These are phyloP conservation scores for Prionace glauca DNA, from an alignment of 2,797 vertebrate genomes.

Conservation along the genomic window DNA sequence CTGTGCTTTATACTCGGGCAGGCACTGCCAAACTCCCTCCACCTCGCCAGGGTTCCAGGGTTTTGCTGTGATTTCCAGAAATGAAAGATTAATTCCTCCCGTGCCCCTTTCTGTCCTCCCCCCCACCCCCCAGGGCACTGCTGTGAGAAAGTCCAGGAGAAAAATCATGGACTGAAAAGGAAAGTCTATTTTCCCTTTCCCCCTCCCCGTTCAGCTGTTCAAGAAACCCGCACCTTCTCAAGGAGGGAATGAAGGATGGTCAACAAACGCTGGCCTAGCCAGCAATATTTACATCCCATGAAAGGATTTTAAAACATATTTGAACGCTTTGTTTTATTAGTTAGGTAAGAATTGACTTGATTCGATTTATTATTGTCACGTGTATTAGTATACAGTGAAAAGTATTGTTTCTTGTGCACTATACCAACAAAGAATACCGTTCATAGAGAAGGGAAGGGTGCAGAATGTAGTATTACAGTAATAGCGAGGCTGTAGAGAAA, in stretches of 20 bases:
- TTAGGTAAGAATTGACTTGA: not conserved
- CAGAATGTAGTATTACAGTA: too few species aligned
- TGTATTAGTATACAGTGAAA: too few species aligned
- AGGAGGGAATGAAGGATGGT: too few species aligned
- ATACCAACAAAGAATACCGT: too few species aligned
- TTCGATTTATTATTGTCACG: too few species aligned
- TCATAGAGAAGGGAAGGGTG: too few species aligned
- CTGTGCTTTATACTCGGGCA: not conserved
- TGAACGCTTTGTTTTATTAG: not conserved
- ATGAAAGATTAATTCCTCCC: not conserved
- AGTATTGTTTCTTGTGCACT: too few species aligned
- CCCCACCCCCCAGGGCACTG: too few species aligned
- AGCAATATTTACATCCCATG: not conserved
- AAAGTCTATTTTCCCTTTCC: not conserved
- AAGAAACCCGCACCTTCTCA: not conserved
- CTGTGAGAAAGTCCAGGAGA: not conserved
- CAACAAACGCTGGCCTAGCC: not conserved
- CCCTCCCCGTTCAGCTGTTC: not conserved
- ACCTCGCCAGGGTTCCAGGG: not conserved
- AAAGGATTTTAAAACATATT: not conserved
- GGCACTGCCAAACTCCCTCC: not conserved
- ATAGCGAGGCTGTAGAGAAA: too few species aligned
- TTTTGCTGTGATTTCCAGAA: not conserved
- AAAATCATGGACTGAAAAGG: not conserved
- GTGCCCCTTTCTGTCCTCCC: too few species aligned